Percentiles rank a stretch among this genome's conserved stretches.
These are phyloP conservation scores for Leuciscus idus DNA, from an alignment of 2,113 vertebrate species.

Conservation along the genomic window DNA sequence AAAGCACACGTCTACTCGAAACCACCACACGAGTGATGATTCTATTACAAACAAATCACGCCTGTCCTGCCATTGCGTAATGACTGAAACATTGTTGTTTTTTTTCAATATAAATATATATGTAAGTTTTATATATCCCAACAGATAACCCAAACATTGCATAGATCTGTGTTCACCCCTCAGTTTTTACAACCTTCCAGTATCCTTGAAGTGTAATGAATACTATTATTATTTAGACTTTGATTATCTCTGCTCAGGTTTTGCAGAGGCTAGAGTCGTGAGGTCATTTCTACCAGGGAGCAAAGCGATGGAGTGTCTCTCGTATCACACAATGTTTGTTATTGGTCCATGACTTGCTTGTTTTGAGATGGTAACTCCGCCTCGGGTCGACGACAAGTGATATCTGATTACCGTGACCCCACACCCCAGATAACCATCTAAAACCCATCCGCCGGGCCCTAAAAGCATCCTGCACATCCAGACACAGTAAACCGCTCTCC, in stretches of 20 bases:
- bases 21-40: neutral
- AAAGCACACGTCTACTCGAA: neutral
- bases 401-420: constrained; percentile 56
- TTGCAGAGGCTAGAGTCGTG: constrained; percentile 25
- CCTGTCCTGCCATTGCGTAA: neutral
- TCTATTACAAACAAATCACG: neutral
- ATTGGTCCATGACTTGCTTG: constrained; percentile 55
- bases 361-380: constrained; percentile 57
- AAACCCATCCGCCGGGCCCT: constrained; percentile 36
- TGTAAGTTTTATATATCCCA: neutral
- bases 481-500: constrained; percentile 23
- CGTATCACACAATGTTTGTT: constrained; percentile 56
- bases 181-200: constrained; percentile 10
- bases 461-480: constrained; percentile 53
- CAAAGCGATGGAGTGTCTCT: constrained; percentile 37
- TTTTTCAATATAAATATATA: neutral
- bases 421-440: constrained; percentile 54
- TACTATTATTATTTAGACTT: constrained; percentile 55
- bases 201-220: constrained; percentile 47
- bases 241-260: constrained; percentile 35
- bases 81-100: neutral
- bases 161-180: neutral
- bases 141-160: neutral
- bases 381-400: constrained; percentile 46
- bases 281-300: constrained; percentile 48